Evolutionary conservation across 2,888 invertebrate genomes (phyloP), one percentile per base, ranked within the genome.

Genomic region (Eumacrocentrus americanus): DNA sequence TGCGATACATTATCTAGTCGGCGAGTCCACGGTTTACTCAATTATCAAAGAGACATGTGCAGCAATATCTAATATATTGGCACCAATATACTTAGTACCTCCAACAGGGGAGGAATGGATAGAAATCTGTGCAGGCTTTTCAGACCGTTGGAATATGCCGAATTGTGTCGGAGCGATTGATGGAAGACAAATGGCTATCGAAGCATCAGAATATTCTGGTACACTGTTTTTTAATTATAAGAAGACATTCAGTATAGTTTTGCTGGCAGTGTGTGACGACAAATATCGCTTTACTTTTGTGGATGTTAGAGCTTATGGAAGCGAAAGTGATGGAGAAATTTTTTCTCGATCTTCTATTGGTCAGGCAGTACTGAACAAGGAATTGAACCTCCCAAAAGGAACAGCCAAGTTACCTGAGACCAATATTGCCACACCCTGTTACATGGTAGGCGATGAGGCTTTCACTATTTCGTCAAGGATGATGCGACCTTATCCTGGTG

Each of bases 171-270:
- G 65, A 9, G 56, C 65, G 12, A 23, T 62, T 0, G 59, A 65
- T 46, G 62, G 63, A 0, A 63, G 60, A 46, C 61, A 61, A n/a
- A 42, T 65, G 11, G 14, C n/a, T 0, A 51, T 65, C 2, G 22
- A 58, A 52, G 47, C 50, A 4, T 59, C 63, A 5, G 6, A 35
- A 6, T 37, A 25, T 14, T 51, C 54, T 4, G 61, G 65, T 2
- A 51, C 61, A 9, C 35, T 57, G 11, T 63, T 46, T 56, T 59
- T 53, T 40, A 65, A 65, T 46, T 65, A 65, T 9, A 63, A 65
- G n/a, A 29, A 51, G 34, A 55, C 22, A 12, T 61, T 58, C 12
- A 50, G 50, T 23, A 56, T 63, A 0, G 62, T 62, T 23, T 22
- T 65, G 9, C 35, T 65, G 29, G 62, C 61, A 1, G 7, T 56